phyloP scores from a whole-genome alignment of 2,113 vertebrate species.

The Dipodomys stephensi region DNA sequence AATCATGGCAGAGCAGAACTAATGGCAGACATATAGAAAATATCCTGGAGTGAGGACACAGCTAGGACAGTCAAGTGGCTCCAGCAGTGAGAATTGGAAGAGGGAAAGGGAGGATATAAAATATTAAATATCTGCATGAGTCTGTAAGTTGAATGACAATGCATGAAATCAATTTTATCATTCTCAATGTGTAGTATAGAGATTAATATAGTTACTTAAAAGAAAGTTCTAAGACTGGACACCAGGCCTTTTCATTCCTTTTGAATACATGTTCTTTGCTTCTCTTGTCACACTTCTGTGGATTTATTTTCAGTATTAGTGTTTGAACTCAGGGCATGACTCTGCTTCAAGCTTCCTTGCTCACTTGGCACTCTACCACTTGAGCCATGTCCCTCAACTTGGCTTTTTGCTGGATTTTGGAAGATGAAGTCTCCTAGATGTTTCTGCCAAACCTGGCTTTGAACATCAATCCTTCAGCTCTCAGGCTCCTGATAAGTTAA shows the following conservation, averaged over 20 bases:
- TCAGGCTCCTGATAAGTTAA: too few relatives aligned
- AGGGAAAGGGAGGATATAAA: neutral
- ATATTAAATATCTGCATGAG: neutral
- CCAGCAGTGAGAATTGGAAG: neutral
- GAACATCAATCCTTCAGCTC: too few relatives aligned
- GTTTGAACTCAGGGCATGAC: too few relatives aligned
- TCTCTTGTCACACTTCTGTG: too few relatives aligned
- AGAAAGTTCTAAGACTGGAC: constrained; percentile 10
- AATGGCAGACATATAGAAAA: constrained; percentile 16
- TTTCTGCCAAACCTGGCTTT: too few relatives aligned
- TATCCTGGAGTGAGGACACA: neutral
- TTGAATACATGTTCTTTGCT: neutral
- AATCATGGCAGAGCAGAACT: neutral
- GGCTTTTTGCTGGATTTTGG: too few relatives aligned
- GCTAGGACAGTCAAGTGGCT: neutral
- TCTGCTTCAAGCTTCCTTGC: too few relatives aligned
- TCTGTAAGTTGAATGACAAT: neutral
- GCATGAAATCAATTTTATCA: neutral
- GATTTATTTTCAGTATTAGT: too few relatives aligned
- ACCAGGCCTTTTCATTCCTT: neutral
- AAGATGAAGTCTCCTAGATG: too few relatives aligned
- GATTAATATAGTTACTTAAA: neutral
- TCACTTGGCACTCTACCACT: too few relatives aligned
- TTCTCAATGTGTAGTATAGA: neutral
- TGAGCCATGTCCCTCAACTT: too few relatives aligned